A percentile compares a stretch with the other conserved stretches of the same genome.
These are phyloP conservation scores for Takifugu flavidus DNA, from an alignment of 2,113 vertebrate genomes.

Conservation along the genomic window DNA sequence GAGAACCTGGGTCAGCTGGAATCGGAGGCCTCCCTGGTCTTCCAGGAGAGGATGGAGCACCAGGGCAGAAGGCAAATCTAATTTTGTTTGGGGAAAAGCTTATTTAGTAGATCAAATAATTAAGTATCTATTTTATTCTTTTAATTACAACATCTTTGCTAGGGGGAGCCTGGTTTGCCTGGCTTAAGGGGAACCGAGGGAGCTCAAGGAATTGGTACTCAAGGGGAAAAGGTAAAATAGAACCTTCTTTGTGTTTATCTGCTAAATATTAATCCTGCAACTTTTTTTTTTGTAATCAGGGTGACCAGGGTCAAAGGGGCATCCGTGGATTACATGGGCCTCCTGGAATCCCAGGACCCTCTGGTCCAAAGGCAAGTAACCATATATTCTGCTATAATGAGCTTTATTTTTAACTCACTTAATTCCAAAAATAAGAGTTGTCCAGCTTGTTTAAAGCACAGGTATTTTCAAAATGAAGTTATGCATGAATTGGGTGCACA, in stretches of 20 bases:
- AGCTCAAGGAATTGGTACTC: slow-evolving; percentile 79
- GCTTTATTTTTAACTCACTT: background rate
- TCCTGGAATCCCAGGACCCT: slow-evolving; percentile 78
- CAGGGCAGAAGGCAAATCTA: slow-evolving; percentile 80
- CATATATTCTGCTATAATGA: no score
- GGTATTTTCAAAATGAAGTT: background rate
- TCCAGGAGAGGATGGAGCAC: slow-evolving; percentile 84
- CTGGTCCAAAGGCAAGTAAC: slow-evolving; percentile 81
- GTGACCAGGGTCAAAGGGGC: slow-evolving; percentile 86
- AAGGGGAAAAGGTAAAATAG: slow-evolving; percentile 82
- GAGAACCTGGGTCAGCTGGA: slow-evolving; percentile 79
- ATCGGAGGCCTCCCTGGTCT: slow-evolving; percentile 81
- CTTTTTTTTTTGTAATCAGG: slow-evolving; percentile 63
- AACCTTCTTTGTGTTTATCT: background rate
- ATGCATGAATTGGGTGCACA: background rate
- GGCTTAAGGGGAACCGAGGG: slow-evolving; percentile 84
- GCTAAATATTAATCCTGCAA: slow-evolving; percentile 7
- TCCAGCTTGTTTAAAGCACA: slow-evolving; percentile 3
- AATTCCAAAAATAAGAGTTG: slow-evolving; percentile 11
- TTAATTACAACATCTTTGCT: slow-evolving; percentile 6
- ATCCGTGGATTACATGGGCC: slow-evolving; percentile 84
- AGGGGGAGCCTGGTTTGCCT: slow-evolving; percentile 83
- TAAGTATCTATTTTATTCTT: background rate
- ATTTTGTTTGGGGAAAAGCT: background rate
- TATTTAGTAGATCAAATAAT: background rate